Conservation (phyloP, 2,113 vertebrate species). For the Urocynchramus pylzowi region DNA sequence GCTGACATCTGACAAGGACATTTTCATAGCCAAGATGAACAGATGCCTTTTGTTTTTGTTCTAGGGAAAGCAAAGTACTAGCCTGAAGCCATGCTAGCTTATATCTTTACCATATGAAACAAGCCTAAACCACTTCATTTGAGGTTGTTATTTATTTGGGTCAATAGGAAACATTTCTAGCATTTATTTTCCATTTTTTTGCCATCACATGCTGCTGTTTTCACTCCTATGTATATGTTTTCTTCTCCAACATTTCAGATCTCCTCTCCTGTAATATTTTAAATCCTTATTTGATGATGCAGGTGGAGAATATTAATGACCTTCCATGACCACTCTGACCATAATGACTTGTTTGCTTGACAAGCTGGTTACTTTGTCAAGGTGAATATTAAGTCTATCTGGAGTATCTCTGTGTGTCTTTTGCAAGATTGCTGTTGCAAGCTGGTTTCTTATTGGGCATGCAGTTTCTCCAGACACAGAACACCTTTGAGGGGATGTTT, state of each 20-base stretch:
- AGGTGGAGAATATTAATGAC: neutral
- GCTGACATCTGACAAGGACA: neutral
- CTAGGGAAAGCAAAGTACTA: neutral
- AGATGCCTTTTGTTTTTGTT: neutral
- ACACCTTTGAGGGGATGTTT: neutral
- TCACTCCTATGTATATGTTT: neutral
- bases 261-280: neutral
- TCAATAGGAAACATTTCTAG: neutral
- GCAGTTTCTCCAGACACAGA: neutral
- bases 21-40: neutral
- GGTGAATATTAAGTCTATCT: neutral
- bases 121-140: neutral
- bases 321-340: neutral
- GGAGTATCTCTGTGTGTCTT: neutral
- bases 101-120: neutral
- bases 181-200: neutral
- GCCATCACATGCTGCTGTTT: neutral
- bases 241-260: neutral
- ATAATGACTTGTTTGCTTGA: neutral
- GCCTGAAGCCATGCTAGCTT: neutral
- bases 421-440: neutral
- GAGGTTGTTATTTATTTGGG: neutral
- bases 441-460: neutral
- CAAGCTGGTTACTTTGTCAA: conserved; percentile 14
- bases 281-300: neutral